Percentiles rank a stretch among this genome's conserved stretches.
Evolutionary conservation across 1,140 invertebrate genomes (phyloP).

Genomic region (Drosophila bipectinata): DNA sequence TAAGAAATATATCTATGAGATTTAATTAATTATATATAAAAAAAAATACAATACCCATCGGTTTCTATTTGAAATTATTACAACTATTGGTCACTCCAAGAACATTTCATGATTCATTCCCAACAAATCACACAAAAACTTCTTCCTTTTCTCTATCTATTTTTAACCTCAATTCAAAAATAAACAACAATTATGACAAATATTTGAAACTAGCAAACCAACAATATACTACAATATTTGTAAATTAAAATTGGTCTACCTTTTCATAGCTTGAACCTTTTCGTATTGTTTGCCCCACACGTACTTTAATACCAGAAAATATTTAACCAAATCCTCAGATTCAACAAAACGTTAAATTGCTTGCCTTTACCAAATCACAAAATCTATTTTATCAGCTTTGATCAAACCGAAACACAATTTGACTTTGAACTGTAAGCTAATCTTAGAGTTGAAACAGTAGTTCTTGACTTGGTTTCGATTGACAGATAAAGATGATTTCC

Average conservation of each 20-base stretch:
- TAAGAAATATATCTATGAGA: not conserved
- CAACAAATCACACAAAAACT: slow-evolving; percentile 47
- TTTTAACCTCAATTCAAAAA: slow-evolving; percentile 31
- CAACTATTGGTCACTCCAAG: slow-evolving; percentile 56
- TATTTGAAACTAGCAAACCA: slow-evolving; percentile 28
- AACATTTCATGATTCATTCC: slow-evolving; percentile 42
- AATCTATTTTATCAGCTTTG: slow-evolving; percentile 45
- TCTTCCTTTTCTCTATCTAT: slow-evolving; percentile 20
- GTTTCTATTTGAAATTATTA: slow-evolving; percentile 28
- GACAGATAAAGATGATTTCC: slow-evolving; percentile 4
- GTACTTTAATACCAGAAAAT: slow-evolving; percentile 15
- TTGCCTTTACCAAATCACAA: slow-evolving; percentile 56
- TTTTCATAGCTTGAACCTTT: slow-evolving; percentile 38
- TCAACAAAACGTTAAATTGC: slow-evolving; percentile 51
- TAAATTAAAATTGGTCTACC: slow-evolving; percentile 42
- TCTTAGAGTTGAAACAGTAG: slow-evolving; percentile 25
- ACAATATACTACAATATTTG: slow-evolving; percentile 11
- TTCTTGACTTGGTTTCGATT: slow-evolving; percentile 23
- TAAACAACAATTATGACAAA: slow-evolving; percentile 38
- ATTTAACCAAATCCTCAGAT: slow-evolving; percentile 41
- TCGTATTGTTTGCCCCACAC: slow-evolving; percentile 50
- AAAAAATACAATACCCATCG: slow-evolving; percentile 18
- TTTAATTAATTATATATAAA: not conserved
- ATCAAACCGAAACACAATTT: slow-evolving; percentile 55
- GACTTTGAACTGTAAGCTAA: slow-evolving; percentile 26